Evolutionary conservation across 2,113 vertebrate species (phyloP), one percentile per base, ranked within the genome.

Genomic region (Coptodon bakossiorum): DNA sequence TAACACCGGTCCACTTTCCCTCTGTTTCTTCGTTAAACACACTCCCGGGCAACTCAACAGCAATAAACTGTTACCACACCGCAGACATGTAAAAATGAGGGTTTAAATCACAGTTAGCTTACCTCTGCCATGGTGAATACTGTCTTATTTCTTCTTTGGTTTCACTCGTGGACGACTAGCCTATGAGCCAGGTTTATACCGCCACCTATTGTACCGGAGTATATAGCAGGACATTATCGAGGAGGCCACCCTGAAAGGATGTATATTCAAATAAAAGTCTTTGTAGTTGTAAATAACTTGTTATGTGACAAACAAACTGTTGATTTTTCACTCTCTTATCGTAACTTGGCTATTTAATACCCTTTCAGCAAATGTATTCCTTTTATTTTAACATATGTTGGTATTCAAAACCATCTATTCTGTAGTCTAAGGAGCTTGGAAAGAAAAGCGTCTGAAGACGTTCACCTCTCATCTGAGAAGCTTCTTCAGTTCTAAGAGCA

Each of bases 61-160:
- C 34, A 27, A 16, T 9, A 14, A 5, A 19, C 1, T 6, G 3
- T 27, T 40, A 3, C 48, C 3, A 54, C 8, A 3, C 3, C 2
- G 10, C 6, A 6, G 3, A 5, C 6, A 3, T 17, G 5, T 7
- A 3, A 38, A 66, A 63, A 59, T 27, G 1, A 34, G 27, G 61
- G 5, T 29, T 76, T 76, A 29, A 9, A 7, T 14, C 3, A 22
- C 16, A 22, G 6, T 13, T 79, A 53, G 2, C 83, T 57, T 61
- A 95, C 94, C 94, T 95, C 95, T 83, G 94, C 94, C 95, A 96
- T 96, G 83, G 50, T 88, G 87, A 86, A 82, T 27, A 0, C 14
- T 48, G 14, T 24, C 16, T 76, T 50, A 27, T 76, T 48, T 17
- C 16, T 29, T 76, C 71, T 76, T 50, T 50, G 24, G 71, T 1